A percentile compares a stretch with the other conserved stretches of the same genome.
phyloP scores from a whole-genome alignment of 2,797 vertebrate species.

The Echiichthys vipera region DNA sequence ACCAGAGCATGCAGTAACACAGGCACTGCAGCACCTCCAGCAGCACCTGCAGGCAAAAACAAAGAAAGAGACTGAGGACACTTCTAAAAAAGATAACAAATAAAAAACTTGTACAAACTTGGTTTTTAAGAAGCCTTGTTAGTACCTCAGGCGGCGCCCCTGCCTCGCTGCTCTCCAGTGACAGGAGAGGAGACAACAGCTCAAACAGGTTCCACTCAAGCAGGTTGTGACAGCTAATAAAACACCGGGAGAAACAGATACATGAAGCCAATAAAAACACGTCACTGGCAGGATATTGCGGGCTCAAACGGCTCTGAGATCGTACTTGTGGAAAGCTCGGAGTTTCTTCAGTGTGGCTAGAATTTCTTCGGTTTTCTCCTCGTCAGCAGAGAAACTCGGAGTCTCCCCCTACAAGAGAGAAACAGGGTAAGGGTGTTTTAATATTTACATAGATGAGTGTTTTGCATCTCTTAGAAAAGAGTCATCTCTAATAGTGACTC shows the following conservation, averaged over 20 bases:
- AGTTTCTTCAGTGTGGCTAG: constrained; percentile 85
- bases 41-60: constrained; percentile 81
- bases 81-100: neutral
- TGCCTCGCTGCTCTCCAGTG: constrained; percentile 72
- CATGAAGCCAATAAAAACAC: neutral
- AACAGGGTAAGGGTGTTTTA: neutral
- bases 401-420: constrained; percentile 75
- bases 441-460: neutral
- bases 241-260: neutral
- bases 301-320: neutral
- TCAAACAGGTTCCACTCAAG: constrained; percentile 86
- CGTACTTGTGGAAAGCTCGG: constrained; percentile 91
- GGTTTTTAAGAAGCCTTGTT: neutral
- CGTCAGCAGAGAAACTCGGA: constrained; percentile 74
- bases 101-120: neutral
- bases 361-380: constrained; percentile 74
- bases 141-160: constrained; percentile 84
- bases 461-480: neutral
- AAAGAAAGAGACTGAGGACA: neutral
- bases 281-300: neutral
- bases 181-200: constrained; percentile 84
- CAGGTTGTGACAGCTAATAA: constrained; percentile 89
- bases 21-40: constrained; percentile 87
- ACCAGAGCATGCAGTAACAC: constrained; percentile 89
- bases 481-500: neutral